Base-by-base conservation (phyloP, 92 coral and sea anemone genomes). In the Meandrina meandrites region DNA sequence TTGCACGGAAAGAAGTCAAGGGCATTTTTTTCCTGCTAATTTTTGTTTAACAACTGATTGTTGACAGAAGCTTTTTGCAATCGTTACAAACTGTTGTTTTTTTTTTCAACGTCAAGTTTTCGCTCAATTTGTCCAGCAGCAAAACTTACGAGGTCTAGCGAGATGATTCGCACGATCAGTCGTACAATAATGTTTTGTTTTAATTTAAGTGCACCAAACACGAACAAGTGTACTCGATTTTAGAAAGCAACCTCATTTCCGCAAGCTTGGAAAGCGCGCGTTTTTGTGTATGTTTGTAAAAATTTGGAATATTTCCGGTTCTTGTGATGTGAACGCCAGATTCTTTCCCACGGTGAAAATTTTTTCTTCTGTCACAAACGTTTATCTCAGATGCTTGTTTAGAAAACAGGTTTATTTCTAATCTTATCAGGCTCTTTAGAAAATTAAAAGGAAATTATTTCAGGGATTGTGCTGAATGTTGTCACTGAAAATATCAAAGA, bases 271-370 rank as follows among this genome's bases (percentile, higher is more conserved):
- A 34, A 32, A 53, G 5, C 82, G 45, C 48, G 48, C 42, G 16
- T 21, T 54, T 78, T 51, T 51, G 28, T 17, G 19, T 19, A 18
- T 79, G 82, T 79, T 79, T 79, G 7, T 57, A 31, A n/a, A 51
- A 54, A 79, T 79, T 18, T 51, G 17, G 18, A 79, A 5, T 7
- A 79, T 79, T 79, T 79, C 82, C 82, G 82, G 82, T 62, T 16
- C 17, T 34, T 18, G 28, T 79, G 30, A 81, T 15, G 35, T 37
- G 13, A 60, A 62, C 10, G 3, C 18, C 32, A 35, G 58, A 47
- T 77, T 36, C 47, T 81, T 81, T 81, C 75, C 57, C 84, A 81
- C 84, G 84, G 84, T n/a, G 5, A 71, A 64, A 36, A 73, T 18
- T 73, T 35, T 31, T 24, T 34, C 18, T 22, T 1, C 16, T 21